Evolutionary conservation across 2,113 vertebrate genomes (phyloP).

Genomic region (Seriola dumerili): DNA sequence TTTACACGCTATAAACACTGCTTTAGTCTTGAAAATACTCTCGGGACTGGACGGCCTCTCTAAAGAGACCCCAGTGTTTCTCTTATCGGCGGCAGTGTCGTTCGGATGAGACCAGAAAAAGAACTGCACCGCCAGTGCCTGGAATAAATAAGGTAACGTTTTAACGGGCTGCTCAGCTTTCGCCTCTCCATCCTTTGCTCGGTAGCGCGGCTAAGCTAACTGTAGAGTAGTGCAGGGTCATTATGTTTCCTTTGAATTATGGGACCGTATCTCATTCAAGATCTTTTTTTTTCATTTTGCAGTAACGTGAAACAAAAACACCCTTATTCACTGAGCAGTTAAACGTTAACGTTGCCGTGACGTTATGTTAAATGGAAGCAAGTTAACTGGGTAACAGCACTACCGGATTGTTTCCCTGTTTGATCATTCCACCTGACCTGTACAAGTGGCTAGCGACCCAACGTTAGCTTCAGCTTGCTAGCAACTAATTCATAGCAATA

Average conservation of each 20-base stretch:
- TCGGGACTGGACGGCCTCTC: neutral
- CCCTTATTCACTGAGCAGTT: neutral
- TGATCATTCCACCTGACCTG: slow-evolving; percentile 59
- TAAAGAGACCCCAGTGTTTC: neutral
- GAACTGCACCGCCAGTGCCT: slow-evolving; percentile 55
- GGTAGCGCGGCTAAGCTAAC: slow-evolving; percentile 61
- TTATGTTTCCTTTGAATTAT: slow-evolving; percentile 8
- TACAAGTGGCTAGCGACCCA: slow-evolving; percentile 51
- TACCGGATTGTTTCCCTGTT: slow-evolving; percentile 41
- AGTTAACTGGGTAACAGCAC: slow-evolving; percentile 12
- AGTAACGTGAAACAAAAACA: neutral
- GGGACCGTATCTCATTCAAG: neutral
- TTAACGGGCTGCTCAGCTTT: slow-evolving; percentile 27
- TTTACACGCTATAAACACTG: slow-evolving; percentile 16
- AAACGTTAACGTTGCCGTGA: neutral
- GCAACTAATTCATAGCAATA: slow-evolving; percentile 3
- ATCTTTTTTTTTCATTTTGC: neutral
- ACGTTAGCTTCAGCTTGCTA: slow-evolving; percentile 51
- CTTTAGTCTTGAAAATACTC: neutral
- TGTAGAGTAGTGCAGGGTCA: slow-evolving; percentile 32
- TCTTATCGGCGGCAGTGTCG: slow-evolving; percentile 18
- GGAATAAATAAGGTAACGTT: slow-evolving; percentile 74
- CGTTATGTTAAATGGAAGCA: neutral
- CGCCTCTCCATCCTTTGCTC: slow-evolving; percentile 52
- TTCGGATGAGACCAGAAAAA: slow-evolving; percentile 47